Percentiles rank a stretch among this genome's conserved stretches.
Evolutionary conservation across 2,113 vertebrate genomes (phyloP).

Genomic region (Centropristis striata): DNA sequence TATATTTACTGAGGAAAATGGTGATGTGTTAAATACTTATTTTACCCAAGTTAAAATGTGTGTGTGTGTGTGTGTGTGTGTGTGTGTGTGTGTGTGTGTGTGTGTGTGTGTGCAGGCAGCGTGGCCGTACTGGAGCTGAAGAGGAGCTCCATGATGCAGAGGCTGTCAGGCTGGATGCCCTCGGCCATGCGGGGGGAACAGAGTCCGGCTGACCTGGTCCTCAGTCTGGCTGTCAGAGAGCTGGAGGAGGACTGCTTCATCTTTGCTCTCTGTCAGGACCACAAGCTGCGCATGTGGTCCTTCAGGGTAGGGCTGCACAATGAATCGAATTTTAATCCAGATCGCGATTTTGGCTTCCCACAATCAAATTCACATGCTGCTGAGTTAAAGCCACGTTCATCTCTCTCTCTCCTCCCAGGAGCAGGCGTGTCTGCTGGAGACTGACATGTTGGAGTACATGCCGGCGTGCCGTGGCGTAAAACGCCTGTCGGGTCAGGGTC

Average conservation of each 20-base stretch:
- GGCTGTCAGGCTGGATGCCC: conserved; percentile 94
- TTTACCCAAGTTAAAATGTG: too few relatives aligned
- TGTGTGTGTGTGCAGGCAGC: conserved; percentile 70
- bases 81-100: neutral
- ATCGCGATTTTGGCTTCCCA: too few relatives aligned
- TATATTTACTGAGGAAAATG: too few relatives aligned
- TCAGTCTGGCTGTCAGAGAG: conserved; percentile 90
- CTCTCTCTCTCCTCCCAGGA: conserved; percentile 37
- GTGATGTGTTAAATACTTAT: too few relatives aligned
- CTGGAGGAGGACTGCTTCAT: conserved; percentile 92
- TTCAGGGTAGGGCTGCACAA: conserved; percentile 78
- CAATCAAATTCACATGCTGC: too few relatives aligned
- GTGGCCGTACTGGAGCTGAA: conserved; percentile 90
- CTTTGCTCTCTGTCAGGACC: conserved; percentile 95
- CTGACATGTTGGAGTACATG: conserved; percentile 92
- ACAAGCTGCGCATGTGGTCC: conserved; percentile 96
- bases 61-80: neutral
- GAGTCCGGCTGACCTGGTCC: conserved; percentile 84
- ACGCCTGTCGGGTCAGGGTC: conserved; percentile 84
- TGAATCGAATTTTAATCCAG: too few relatives aligned
- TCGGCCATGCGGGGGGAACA: conserved; percentile 93
- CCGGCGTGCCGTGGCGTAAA: conserved; percentile 88
- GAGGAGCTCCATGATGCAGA: conserved; percentile 92
- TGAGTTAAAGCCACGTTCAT: too few relatives aligned
- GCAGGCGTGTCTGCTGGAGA: conserved; percentile 93